A percentile compares a stretch with the other conserved stretches of the same genome.
These are phyloP conservation scores for Megaptera novaeangliae DNA, from an alignment of 2,113 vertebrate genomes.

Conservation along the genomic window DNA sequence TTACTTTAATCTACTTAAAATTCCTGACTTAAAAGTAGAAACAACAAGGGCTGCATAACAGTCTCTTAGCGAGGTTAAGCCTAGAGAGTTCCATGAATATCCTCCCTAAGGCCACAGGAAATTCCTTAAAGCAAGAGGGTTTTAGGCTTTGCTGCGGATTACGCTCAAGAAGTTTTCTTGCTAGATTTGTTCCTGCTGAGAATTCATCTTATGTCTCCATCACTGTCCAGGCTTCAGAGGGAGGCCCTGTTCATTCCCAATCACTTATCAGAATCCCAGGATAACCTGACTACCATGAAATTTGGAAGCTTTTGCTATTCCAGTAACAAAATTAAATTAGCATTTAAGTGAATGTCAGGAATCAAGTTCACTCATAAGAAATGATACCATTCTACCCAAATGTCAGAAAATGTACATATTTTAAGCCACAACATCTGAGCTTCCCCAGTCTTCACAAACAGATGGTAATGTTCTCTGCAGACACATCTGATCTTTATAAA, in stretches of 20 bases:
- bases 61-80: conserved; percentile 74
- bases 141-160: conserved; percentile 65
- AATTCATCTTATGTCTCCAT: conserved; percentile 74
- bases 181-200: conserved; percentile 41
- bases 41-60: conserved; percentile 57
- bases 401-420: conserved; percentile 63
- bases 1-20: conserved; percentile 77
- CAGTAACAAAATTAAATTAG: conserved; percentile 75
- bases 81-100: conserved; percentile 76
- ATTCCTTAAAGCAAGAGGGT: conserved; percentile 73
- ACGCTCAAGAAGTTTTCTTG: conserved; percentile 61
- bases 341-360: conserved; percentile 77
- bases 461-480: not conserved
- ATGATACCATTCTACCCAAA: conserved; percentile 64
- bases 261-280: conserved; percentile 66
- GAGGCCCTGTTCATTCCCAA: conserved; percentile 43
- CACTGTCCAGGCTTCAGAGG: conserved; percentile 46
- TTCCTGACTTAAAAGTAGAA: conserved; percentile 76
- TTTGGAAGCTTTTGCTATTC: conserved; percentile 65
- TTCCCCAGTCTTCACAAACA: conserved; percentile 2
- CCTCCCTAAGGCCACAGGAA: conserved; percentile 71
- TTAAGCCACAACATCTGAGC: conserved; percentile 46
- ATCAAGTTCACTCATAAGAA: conserved; percentile 74
- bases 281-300: conserved; percentile 65
- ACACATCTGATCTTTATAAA: not conserved